Percentiles rank a stretch among this genome's conserved stretches.
Evolutionary conservation across 1,140 invertebrate genomes (phyloP).

Genomic region (Scaptomyza pallida): DNA sequence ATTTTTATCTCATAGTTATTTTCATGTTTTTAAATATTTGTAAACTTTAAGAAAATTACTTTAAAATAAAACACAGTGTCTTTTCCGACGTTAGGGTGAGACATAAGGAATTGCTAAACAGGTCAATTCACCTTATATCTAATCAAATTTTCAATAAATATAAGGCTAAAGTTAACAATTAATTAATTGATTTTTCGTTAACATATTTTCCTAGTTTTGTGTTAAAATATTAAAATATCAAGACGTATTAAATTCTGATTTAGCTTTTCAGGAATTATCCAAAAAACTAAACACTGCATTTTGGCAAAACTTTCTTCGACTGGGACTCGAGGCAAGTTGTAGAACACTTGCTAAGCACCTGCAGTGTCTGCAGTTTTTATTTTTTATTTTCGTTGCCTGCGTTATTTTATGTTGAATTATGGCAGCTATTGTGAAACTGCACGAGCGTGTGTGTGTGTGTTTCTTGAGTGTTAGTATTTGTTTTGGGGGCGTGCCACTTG

Average conservation of each 20-base stretch:
- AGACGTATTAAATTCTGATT: neutral
- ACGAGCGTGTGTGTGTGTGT: constrained; percentile 34
- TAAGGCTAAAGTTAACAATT: too few species aligned
- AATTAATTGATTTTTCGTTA: too few species aligned
- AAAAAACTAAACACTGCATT: neutral
- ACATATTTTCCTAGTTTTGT: neutral
- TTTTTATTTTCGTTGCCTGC: too few species aligned
- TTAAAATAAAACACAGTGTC: too few species aligned
- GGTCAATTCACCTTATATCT: too few species aligned
- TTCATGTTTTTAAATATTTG: too few species aligned
- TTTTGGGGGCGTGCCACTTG: constrained; percentile 57
- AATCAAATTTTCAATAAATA: too few species aligned
- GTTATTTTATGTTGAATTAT: constrained; percentile 80
- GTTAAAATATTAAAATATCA: neutral
- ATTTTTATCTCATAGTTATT: too few species aligned
- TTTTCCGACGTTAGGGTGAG: too few species aligned
- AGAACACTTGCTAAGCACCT: constrained; percentile 20
- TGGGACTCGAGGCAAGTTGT: constrained; percentile 5
- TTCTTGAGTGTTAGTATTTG: constrained; percentile 29
- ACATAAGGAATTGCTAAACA: too few species aligned
- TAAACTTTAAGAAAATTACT: too few species aligned
- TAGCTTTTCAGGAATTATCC: neutral
- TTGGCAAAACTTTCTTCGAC: constrained; percentile 10
- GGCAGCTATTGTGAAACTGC: constrained; percentile 52
- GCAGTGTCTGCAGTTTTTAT: constrained; percentile 26